Evolutionary conservation across 2,797 vertebrate species (phyloP).

Genomic region (Trachops cirrhosus): DNA sequence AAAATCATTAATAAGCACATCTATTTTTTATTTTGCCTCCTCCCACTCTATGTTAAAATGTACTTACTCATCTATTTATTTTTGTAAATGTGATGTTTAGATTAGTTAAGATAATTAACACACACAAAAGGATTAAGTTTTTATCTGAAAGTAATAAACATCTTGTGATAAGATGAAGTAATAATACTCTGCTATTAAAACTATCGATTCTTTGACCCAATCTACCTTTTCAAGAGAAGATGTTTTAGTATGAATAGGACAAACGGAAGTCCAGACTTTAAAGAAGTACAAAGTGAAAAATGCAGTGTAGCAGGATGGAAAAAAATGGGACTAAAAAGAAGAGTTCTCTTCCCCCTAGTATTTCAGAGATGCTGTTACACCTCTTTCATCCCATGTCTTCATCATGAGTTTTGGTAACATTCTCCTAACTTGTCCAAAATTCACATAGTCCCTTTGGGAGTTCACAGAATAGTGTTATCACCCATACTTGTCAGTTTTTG

Average conservation of each 20-base stretch:
- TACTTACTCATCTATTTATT: constrained; percentile 42
- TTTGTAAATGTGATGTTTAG: constrained; percentile 8
- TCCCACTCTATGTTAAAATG: constrained; percentile 41
- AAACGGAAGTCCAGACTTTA: background rate
- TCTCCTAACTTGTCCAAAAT: constrained; percentile 5
- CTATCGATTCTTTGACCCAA: background rate
- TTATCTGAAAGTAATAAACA: background rate
- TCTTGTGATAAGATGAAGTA: background rate
- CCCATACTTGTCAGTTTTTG: background rate
- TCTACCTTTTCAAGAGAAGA: background rate
- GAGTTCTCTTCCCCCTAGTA: background rate
- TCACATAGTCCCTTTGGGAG: background rate
- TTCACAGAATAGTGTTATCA: background rate
- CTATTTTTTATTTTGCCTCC: background rate
- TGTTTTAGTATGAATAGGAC: background rate
- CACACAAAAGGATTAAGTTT: background rate
- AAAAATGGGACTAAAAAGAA: background rate
- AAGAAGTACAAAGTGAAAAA: background rate
- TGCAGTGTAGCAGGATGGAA: background rate
- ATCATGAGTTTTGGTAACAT: background rate
- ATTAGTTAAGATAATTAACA: constrained; percentile 33
- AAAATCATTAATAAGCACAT: constrained; percentile 24
- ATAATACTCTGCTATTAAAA: background rate
- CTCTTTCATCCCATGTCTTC: background rate
- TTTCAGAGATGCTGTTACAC: background rate